Base-by-base conservation (phyloP, 2,888 invertebrate species). In the Phaedon cochleariae region DNA sequence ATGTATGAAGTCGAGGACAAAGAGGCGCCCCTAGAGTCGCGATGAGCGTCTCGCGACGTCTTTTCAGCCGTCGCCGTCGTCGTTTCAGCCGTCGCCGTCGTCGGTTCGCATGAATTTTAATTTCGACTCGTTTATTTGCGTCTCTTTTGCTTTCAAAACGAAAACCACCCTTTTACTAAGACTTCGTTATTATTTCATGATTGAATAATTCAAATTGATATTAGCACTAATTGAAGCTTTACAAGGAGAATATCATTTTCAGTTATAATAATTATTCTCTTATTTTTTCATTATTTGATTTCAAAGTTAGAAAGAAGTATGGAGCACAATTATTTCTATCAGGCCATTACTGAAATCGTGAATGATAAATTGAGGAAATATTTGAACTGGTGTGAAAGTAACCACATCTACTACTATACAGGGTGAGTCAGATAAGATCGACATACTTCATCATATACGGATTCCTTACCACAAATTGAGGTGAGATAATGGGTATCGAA, bases 61-160 rank as follows among this genome's bases (percentile, higher is more conserved):
- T 45, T 46, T 41, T 60, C 60, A 52, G 59, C 31, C 58, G 48
- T 52, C 58, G n/a, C n/a, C n/a, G n/a, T n/a, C n/a, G n/a, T n/a
- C n/a, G n/a, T n/a, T n/a, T n/a, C n/a, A n/a, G n/a, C n/a, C n/a
- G n/a, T n/a, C n/a, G 51, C 52, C 55, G 51, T 20, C 51, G 41
- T 46, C 34, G 17, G 45, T 55, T 53, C 55, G 51, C 75, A 76
- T 77, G 79, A 80, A 80, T 80, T 80, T 80, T 80, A 80, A 80
- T 80, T 78, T 68, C 58, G 55, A 64, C 68, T 74, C 73, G 73
- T 74, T 75, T 73, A 73, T 75, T 73, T 73, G 68, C 69, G 67
- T 62, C 70, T 68, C 69, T 70, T 54, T 59, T 61, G 68, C 74
- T 65, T 73, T 73, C 67, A 70, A 72, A 74, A 71, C 63, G 75